A percentile compares a stretch with the other conserved stretches of the same genome.
These are phyloP conservation scores for Aphrophora alni DNA, from an alignment of 2,888 invertebrate genomes.

Conservation along the genomic window DNA sequence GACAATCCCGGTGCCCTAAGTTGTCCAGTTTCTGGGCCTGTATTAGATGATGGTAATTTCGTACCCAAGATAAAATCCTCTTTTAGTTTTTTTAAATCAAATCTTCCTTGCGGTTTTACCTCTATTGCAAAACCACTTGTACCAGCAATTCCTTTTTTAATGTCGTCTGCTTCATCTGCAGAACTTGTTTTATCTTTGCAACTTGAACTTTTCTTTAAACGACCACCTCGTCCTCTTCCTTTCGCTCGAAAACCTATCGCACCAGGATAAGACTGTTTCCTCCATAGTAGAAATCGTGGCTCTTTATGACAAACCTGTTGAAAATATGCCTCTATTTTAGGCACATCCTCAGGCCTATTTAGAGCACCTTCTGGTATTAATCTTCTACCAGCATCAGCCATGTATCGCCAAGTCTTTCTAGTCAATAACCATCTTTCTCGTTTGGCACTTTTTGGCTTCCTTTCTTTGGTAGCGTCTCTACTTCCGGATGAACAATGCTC, in stretches of 20 bases:
- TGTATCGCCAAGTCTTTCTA: conserved; percentile 89
- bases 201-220: conserved; percentile 67
- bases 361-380: conserved; percentile 82
- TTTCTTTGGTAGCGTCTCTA: conserved; percentile 56
- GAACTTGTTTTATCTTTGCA: conserved; percentile 68
- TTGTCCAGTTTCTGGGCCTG: background rate
- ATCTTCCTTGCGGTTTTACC: conserved; percentile 67
- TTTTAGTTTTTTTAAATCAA: conserved; percentile 72
- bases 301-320: conserved; percentile 81
- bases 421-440: conserved; percentile 88
- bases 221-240: conserved; percentile 63
- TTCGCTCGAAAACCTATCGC: conserved; percentile 66
- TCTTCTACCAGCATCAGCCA: conserved; percentile 89
- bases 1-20: background rate
- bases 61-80: conserved; percentile 68
- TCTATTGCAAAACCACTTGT: conserved; percentile 45
- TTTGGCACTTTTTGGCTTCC: conserved; percentile 62
- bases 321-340: conserved; percentile 83
- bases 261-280: conserved; percentile 83
- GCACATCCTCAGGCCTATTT: conserved; percentile 76
- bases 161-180: conserved; percentile 68
- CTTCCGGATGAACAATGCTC: conserved; percentile 19
- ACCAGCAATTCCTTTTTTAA: conserved; percentile 58
- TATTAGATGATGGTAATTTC: background rate
- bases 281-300: conserved; percentile 79